Evolutionary conservation across 2,797 vertebrate species (phyloP).

Genomic region (Enteromius trimaculatus): DNA sequence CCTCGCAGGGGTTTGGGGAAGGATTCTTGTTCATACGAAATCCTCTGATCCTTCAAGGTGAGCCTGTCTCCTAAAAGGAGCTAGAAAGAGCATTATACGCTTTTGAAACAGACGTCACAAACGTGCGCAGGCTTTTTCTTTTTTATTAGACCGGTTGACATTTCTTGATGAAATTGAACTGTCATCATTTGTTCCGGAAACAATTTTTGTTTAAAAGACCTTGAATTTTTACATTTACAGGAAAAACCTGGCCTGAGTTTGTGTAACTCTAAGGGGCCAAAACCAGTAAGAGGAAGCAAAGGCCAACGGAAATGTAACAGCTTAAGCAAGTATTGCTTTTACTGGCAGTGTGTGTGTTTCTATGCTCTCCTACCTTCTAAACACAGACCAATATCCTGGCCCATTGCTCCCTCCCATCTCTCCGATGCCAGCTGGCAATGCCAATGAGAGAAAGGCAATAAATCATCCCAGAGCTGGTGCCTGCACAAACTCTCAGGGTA

Average conservation of each 20-base stretch:
- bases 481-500: constrained; percentile 36
- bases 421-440: constrained; percentile 48
- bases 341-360: constrained; percentile 37
- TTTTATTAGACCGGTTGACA: constrained; percentile 32
- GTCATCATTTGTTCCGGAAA: constrained; percentile 29
- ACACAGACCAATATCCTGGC: constrained; percentile 52
- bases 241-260: constrained; percentile 5
- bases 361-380: constrained; percentile 29
- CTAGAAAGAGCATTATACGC: constrained; percentile 22
- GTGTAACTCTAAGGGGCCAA: not conserved
- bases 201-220: constrained; percentile 1
- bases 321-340: constrained; percentile 27
- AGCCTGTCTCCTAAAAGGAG: constrained; percentile 44
- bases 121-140: not conserved
- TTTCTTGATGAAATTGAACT: constrained; percentile 37
- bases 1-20: constrained; percentile 37
- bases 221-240: not conserved
- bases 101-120: constrained; percentile 45
- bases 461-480: constrained; percentile 53
- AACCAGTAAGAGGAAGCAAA: constrained; percentile 25
- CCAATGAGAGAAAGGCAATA: constrained; percentile 54
- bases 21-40: constrained; percentile 44
- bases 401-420: constrained; percentile 38
- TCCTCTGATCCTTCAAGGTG: constrained; percentile 53
- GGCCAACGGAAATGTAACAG: constrained; percentile 30